phyloP scores from a whole-genome alignment of 2,888 invertebrate genomes.

The Ormia ochracea region DNA sequence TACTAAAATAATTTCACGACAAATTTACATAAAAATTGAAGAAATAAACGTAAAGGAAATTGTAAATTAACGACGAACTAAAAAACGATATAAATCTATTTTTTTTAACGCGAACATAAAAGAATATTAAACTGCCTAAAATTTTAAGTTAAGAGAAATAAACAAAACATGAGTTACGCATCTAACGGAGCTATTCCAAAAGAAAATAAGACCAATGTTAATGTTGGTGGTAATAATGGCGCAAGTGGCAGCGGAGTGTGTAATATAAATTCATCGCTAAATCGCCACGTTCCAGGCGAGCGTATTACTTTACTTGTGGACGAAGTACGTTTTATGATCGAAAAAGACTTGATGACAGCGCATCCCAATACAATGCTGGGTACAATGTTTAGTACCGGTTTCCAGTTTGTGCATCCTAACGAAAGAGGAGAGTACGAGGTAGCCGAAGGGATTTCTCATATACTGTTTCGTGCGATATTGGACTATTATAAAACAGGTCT shows the following conservation, averaged over 20 bases:
- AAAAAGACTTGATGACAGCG: slow-evolving; percentile 93
- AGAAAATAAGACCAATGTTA: slow-evolving; percentile 41
- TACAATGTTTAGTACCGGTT: slow-evolving; percentile 96
- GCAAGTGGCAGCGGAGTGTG: neutral
- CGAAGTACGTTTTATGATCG: slow-evolving; percentile 94
- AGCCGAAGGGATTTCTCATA: slow-evolving; percentile 96
- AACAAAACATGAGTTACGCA: slow-evolving; percentile 44
- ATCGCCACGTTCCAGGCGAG: slow-evolving; percentile 77
- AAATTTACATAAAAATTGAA: no score
- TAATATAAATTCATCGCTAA: slow-evolving; percentile 33
- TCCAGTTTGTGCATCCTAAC: slow-evolving; percentile 95
- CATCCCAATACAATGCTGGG: slow-evolving; percentile 99
- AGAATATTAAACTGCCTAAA: slow-evolving; percentile 13
- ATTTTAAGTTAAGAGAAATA: slow-evolving; percentile 3
- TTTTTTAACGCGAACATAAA: no score
- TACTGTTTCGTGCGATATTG: slow-evolving; percentile 95
- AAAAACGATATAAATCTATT: no score
- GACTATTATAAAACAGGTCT: slow-evolving; percentile 95
- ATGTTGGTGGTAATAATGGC: slow-evolving; percentile 9
- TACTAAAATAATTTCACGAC: no score
- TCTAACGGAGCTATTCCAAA: slow-evolving; percentile 60
- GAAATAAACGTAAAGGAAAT: no score
- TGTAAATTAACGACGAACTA: no score
- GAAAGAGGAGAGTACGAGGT: slow-evolving; percentile 98
- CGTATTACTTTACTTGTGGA: slow-evolving; percentile 96